Evolutionary conservation across 1,140 invertebrate genomes (phyloP), one percentile per base, ranked within the genome.

Genomic region (Heliconius hewitsoni): DNA sequence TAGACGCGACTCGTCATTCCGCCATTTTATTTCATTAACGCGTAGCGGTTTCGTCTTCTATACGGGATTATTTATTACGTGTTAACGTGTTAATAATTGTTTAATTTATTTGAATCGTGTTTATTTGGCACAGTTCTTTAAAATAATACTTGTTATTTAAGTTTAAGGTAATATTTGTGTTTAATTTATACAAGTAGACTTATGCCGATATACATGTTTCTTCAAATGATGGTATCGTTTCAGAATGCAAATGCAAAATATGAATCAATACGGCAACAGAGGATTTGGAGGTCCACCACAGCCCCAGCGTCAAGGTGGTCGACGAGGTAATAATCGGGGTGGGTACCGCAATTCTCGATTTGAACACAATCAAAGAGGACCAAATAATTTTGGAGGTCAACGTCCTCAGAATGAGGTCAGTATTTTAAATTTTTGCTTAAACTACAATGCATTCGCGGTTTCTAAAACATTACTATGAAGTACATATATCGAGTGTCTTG

Each of bases 271-370:
- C 77, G 90, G 89, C 66, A 89, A 93, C 79, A 86, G 93, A 84
- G 93, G 92, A 39, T 93, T 90, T 85, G 93, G 92, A n/a, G 93
- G 93, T 19, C 91, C 89, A 71, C 93, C 93, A 3, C 93, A 94
- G 73, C 93, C 93, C 2, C 93, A 94, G 82, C 89, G 93, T 71
- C 91, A 91, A 80, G 90, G 88, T n/a, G 86, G 88, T 71, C 90
- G 92, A 71, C 90, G 92, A 82, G 91, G 92, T 37, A 87, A 86
- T 71, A 90, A 91, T 73, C 77, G 89, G 50, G 86, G 90, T 34
- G 88, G 88, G 75, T 92, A 91, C 71, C 89, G 91, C 42, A 90
- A 91, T 83, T 90, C 91, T 75, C 88, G 93, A 81, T 94, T 93
- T 87, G 93, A 94, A 19, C 85, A 91, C 57, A 90, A 88, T 78